phyloP scores from a whole-genome alignment of 2,113 vertebrate genomes.

The Gavialis gangeticus region DNA sequence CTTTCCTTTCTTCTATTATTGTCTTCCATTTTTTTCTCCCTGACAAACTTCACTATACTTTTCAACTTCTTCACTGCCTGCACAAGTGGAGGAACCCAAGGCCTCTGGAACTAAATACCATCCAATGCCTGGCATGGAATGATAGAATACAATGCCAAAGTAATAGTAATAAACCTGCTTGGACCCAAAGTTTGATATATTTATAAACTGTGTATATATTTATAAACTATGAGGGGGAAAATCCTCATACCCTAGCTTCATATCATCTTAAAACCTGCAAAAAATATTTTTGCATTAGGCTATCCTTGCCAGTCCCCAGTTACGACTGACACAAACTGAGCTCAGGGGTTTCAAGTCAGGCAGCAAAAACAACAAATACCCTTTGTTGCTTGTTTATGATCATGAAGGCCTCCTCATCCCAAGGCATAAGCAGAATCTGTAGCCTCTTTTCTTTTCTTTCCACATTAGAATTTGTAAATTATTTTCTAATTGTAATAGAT shows the following conservation, averaged over 20 bases:
- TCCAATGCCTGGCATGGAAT: background rate
- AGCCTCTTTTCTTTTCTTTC: background rate
- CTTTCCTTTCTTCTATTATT: background rate
- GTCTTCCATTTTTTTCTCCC: background rate
- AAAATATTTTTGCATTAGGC: background rate
- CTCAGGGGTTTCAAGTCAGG: background rate
- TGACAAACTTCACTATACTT: background rate
- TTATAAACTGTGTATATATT: background rate
- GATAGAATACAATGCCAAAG: background rate
- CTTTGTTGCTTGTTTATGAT: background rate
- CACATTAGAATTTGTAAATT: background rate
- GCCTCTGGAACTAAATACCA: constrained; percentile 7
- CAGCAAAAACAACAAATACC: background rate
- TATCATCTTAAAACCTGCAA: background rate
- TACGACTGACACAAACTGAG: background rate
- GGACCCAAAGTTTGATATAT: background rate
- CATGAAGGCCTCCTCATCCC: background rate
- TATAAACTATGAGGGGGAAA: background rate
- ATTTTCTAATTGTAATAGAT: background rate
- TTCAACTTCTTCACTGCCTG: constrained; percentile 4
- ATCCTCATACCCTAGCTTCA: background rate
- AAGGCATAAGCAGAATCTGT: background rate
- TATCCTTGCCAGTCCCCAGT: background rate
- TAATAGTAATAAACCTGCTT: background rate
- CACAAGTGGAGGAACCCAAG: background rate